These are phyloP conservation scores for Gobionotothen gibberifrons DNA, from an alignment of 2,797 vertebrate genomes.

Conservation along the genomic window DNA sequence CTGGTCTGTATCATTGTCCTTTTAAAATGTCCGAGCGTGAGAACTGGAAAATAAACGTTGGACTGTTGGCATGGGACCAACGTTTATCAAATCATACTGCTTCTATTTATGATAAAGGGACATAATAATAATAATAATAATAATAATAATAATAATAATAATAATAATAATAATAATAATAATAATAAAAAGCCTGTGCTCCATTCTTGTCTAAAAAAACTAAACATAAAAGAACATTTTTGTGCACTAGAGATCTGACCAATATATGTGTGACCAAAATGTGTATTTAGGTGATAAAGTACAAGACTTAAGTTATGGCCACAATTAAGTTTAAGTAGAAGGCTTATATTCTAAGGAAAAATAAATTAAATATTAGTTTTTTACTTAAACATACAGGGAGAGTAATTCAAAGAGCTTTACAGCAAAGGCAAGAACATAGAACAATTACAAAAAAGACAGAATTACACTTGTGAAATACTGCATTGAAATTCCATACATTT, in stretches of 20 bases:
- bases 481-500: no score
- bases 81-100: conserved; percentile 27
- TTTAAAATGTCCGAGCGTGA: conserved; percentile 23
- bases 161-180: conserved; percentile 10
- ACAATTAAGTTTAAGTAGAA: no score
- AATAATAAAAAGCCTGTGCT: not conserved
- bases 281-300: no score
- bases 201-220: not conserved
- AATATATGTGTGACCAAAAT: not conserved
- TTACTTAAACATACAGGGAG: no score
- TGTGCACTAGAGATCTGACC: not conserved
- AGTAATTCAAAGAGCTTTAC: no score
- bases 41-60: conserved; percentile 41
- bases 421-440: no score
- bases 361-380: no score
- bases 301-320: no score
- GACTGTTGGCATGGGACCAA: conserved; percentile 21
- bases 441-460: no score
- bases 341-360: no score
- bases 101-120: conserved; percentile 37
- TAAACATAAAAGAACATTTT: not conserved
- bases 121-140: conserved; percentile 30
- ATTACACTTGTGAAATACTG: no score
- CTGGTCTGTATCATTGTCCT: conserved; percentile 19
- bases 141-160: no score